phyloP scores from a whole-genome alignment of 1,140 invertebrate genomes.

The Brachionus koreanus region DNA sequence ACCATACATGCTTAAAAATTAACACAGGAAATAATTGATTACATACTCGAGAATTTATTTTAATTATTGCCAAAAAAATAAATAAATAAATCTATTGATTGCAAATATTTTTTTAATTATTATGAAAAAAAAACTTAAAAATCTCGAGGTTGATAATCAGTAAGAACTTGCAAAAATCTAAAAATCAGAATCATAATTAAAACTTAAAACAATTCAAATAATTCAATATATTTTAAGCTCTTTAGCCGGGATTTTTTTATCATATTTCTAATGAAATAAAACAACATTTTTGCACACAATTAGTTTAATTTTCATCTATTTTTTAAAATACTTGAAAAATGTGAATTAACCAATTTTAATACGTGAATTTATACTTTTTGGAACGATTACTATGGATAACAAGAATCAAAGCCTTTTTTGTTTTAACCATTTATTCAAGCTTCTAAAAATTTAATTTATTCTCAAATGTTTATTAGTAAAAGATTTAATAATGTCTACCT shows the following conservation, averaged over 20 bases:
- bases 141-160: not conserved
- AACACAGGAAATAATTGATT: not conserved
- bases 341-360: no score
- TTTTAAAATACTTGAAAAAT: not conserved
- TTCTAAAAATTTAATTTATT: not conserved
- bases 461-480: not conserved
- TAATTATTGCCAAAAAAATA: no score
- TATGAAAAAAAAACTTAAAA: not conserved
- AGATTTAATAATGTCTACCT: slow-evolving; percentile 3
- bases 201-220: not conserved
- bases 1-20: not conserved
- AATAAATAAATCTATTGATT: no score
- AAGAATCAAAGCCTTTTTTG: not conserved
- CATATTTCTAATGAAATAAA: not conserved
- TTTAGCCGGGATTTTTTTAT: not conserved
- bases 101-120: not conserved
- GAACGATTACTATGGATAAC: no score
- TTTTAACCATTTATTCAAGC: not conserved
- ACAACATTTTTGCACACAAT: not conserved
- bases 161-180: not conserved
- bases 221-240: not conserved
- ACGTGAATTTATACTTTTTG: no score
- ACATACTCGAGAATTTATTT: not conserved
- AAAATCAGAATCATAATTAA: not conserved
- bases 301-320: not conserved